Evolutionary conservation across 1,140 invertebrate species (phyloP).

Genomic region (Ips nitidus): DNA sequence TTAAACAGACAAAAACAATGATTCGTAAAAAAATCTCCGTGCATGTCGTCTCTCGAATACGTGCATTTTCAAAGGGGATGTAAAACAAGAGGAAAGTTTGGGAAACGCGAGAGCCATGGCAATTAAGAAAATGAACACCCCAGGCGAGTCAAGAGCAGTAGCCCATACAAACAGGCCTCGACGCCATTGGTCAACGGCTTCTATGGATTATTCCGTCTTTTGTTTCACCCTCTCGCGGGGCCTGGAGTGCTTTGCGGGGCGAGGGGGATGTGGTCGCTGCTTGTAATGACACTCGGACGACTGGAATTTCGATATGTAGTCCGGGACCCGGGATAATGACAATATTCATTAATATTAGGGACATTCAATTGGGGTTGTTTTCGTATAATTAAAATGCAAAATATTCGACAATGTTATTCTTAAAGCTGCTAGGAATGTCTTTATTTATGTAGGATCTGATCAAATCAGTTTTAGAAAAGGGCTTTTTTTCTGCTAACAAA

Average conservation of each 20-base stretch:
- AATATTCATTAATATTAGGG: no score
- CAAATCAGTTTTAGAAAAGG: no score
- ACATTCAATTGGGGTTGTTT: no score
- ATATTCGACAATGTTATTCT: no score
- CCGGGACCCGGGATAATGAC: constrained; percentile 16
- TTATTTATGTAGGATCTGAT: no score
- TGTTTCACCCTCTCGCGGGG: constrained; percentile 47
- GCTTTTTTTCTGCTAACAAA: no score
- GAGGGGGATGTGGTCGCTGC: constrained; percentile 46
- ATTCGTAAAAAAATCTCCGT: not conserved
- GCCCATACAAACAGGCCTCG: constrained; percentile 32
- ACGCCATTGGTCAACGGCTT: constrained; percentile 51
- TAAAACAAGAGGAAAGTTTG: no score
- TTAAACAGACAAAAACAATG: not conserved
- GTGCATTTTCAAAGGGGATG: no score
- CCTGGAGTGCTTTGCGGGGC: constrained; percentile 28
- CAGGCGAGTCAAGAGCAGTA: constrained; percentile 27
- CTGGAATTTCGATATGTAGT: constrained; percentile 40
- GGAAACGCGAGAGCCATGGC: not conserved
- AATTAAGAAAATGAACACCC: constrained; percentile 34
- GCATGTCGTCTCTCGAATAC: not conserved
- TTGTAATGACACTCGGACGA: constrained; percentile 53
- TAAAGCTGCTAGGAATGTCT: no score
- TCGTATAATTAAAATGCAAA: no score
- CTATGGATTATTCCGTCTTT: constrained; percentile 53